phyloP scores from a whole-genome alignment of 2,888 invertebrate genomes.

The Taenaris catops region DNA sequence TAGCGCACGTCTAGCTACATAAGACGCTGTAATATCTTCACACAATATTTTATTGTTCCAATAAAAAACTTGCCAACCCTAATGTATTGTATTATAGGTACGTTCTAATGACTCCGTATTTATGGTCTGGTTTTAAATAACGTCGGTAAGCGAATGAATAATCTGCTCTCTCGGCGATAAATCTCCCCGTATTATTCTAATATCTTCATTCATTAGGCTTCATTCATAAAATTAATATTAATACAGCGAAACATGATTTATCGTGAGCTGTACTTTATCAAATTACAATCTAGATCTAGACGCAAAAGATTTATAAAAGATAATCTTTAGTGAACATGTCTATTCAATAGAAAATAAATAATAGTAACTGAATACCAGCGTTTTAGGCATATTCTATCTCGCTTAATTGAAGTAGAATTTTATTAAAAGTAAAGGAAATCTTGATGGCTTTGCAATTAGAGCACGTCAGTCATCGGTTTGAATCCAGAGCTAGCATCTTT shows the following conservation, averaged over 20 bases:
- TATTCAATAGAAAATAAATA: too few relatives aligned
- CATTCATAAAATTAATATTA: constrained; percentile 24
- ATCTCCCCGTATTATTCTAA: constrained; percentile 20
- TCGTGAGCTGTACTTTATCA: constrained; percentile 14
- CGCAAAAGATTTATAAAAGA: not conserved
- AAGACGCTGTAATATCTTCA: too few relatives aligned
- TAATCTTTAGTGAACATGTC: too few relatives aligned
- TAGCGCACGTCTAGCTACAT: too few relatives aligned
- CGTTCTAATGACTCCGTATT: constrained; percentile 18
- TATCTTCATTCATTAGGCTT: constrained; percentile 17
- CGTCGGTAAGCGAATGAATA: constrained; percentile 17
- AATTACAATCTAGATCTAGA: constrained; percentile 8
- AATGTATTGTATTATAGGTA: constrained; percentile 1
- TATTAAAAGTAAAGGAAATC: too few relatives aligned
- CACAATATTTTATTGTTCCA: too few relatives aligned
- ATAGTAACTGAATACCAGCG: too few relatives aligned
- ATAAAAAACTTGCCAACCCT: constrained; percentile 5
- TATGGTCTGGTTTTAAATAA: constrained; percentile 16
- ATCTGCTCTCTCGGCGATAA: constrained; percentile 16
- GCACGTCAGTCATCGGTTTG: too few relatives aligned
- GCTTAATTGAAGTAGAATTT: too few relatives aligned
- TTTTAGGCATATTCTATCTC: too few relatives aligned
- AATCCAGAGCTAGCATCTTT: too few relatives aligned
- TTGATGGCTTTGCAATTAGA: too few relatives aligned
- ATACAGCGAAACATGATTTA: constrained; percentile 18